phyloP scores from a whole-genome alignment of 64 coral and sea anemone species.

The Acropora tenuis region DNA sequence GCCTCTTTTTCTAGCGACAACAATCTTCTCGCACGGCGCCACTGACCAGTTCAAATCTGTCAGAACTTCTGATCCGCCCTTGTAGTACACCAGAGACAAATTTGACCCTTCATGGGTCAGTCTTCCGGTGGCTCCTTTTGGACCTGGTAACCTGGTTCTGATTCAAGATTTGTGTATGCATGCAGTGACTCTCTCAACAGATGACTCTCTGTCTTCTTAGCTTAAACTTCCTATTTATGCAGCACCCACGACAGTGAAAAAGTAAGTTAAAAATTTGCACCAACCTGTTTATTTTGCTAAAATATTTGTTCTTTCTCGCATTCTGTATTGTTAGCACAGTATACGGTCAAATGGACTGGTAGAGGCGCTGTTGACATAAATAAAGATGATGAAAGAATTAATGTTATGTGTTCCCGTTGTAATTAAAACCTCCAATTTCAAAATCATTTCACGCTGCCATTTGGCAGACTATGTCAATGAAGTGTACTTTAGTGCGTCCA shows the following conservation, averaged over 20 bases:
- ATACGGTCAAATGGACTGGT: no score
- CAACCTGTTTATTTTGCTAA: no score
- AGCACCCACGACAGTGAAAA: neutral
- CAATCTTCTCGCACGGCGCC: neutral
- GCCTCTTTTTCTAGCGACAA: neutral
- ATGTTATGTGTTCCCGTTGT: no score
- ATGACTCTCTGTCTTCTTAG: neutral
- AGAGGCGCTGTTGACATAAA: no score
- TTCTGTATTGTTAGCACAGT: no score
- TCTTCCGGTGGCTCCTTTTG: neutral
- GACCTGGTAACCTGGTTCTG: conserved; percentile 8
- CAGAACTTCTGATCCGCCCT: neutral
- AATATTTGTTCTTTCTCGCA: no score
- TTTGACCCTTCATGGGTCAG: neutral
- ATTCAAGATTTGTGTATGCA: conserved; percentile 12
- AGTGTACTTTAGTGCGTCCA: no score
- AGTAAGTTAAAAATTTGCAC: neutral
- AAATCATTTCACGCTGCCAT: no score
- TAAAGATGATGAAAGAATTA: no score
- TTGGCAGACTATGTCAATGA: no score
- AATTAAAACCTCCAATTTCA: no score
- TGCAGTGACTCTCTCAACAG: neutral
- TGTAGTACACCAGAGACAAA: conserved; percentile 1
- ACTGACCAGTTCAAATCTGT: neutral
- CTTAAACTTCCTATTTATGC: neutral